Evolutionary conservation across 2,113 vertebrate genomes (phyloP).

Genomic region (Rhinopithecus roxellana): DNA sequence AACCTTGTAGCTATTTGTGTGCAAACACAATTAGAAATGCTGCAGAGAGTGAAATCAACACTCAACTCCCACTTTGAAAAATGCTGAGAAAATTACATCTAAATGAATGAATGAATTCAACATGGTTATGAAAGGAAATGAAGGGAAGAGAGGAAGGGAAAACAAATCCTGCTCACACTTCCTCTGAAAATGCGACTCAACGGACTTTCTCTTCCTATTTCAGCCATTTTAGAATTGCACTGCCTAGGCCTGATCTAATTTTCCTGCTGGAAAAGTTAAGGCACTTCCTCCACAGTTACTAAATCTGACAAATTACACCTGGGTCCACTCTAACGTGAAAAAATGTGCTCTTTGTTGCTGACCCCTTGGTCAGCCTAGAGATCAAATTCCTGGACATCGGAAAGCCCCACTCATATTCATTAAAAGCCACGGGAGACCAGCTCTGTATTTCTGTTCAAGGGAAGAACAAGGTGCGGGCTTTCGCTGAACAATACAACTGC

Average conservation of each 20-base stretch:
- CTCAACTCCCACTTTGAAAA: conserved; percentile 43
- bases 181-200: conserved; percentile 50
- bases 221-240: conserved; percentile 52
- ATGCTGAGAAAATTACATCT: conserved; percentile 51
- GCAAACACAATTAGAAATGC: conserved; percentile 70
- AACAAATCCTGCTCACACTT: background rate
- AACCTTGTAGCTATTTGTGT: conserved; percentile 60
- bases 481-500: conserved; percentile 75
- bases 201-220: conserved; percentile 31
- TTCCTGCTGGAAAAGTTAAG: conserved; percentile 76
- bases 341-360: conserved; percentile 81
- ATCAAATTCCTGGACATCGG: conserved; percentile 81
- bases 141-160: background rate
- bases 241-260: conserved; percentile 74
- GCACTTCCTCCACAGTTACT: conserved; percentile 82
- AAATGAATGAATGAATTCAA: conserved; percentile 50
- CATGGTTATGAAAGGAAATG: conserved; percentile 42
- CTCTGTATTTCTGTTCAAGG: conserved; percentile 72
- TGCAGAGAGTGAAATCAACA: background rate
- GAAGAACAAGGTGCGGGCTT: conserved; percentile 77
- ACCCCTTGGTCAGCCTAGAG: conserved; percentile 80
- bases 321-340: conserved; percentile 75
- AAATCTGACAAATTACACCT: conserved; percentile 84
- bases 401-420: conserved; percentile 81
- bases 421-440: conserved; percentile 80